phyloP scores from a whole-genome alignment of 2,113 vertebrate species.

The Microtus pennsylvanicus region DNA sequence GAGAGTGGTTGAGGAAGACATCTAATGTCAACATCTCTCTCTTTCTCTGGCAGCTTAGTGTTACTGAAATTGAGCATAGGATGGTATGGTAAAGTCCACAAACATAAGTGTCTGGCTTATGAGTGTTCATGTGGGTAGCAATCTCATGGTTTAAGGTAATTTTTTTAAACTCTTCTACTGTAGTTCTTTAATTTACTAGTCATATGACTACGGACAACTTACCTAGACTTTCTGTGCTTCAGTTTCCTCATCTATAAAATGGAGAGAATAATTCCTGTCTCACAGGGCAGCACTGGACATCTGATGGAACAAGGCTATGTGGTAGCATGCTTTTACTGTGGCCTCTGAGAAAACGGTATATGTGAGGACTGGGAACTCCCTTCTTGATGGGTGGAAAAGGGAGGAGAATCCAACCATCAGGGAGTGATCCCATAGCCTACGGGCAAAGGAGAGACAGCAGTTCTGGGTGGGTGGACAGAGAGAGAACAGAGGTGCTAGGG shows the following conservation, averaged over 20 bases:
- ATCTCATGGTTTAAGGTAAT: not conserved
- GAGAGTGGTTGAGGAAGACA: not conserved
- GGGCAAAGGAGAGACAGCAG: not conserved
- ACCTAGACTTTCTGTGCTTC: not conserved
- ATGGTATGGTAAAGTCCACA: not conserved
- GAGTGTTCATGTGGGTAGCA: not conserved
- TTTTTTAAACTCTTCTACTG: not conserved
- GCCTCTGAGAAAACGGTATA: not conserved
- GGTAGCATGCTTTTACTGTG: not conserved
- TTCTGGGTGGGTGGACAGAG: not conserved
- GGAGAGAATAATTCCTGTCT: not conserved
- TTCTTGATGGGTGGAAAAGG: not conserved
- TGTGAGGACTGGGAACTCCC: not conserved
- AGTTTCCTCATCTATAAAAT: constrained; percentile 12
- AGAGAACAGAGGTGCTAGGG: constrained; percentile 58
- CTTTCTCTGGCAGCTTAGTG: not conserved
- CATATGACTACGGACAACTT: not conserved
- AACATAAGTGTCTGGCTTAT: not conserved
- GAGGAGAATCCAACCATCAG: not conserved
- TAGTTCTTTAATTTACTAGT: constrained; percentile 1
- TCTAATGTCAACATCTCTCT: not conserved
- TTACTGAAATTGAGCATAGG: not conserved
- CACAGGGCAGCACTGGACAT: not conserved
- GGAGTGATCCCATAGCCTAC: not conserved
- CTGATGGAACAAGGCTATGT: not conserved